Conservation (phyloP, 2,888 invertebrate genomes). For the Drosophila nigritarsus region DNA sequence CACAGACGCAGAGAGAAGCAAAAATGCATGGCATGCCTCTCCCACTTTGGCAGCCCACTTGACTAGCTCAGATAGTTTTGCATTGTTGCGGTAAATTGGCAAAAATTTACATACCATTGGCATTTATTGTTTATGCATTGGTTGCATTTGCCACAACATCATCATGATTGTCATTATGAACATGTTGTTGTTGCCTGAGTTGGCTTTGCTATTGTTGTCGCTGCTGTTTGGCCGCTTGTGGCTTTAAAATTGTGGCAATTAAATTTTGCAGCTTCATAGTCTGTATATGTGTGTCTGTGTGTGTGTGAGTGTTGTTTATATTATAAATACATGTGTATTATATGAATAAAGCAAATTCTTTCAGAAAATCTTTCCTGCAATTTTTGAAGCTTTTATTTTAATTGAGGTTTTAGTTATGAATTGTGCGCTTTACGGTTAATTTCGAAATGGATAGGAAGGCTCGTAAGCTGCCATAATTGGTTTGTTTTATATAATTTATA, state of each 20-base stretch:
- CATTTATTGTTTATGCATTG: conserved; percentile 77
- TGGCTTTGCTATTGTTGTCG: conserved; percentile 14
- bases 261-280: conserved; percentile 35
- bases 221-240: conserved; percentile 37
- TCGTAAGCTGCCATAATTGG: conserved; percentile 54
- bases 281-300: background rate
- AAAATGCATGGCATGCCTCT: background rate
- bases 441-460: conserved; percentile 51
- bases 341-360: conserved; percentile 26
- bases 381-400: conserved; percentile 54
- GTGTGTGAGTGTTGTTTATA: conserved; percentile 13
- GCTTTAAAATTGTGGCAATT: conserved; percentile 72
- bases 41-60: conserved; percentile 21
- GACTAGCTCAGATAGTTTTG: conserved; percentile 67
- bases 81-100: conserved; percentile 80
- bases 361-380: conserved; percentile 24
- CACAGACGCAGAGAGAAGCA: background rate
- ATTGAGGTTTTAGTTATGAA: conserved; percentile 66
- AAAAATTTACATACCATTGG: conserved; percentile 77
- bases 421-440: conserved; percentile 59
- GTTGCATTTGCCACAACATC: conserved; percentile 50
- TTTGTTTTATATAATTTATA: conserved; percentile 38
- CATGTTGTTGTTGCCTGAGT: conserved; percentile 18
- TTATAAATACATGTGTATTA: conserved; percentile 1
- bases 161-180: conserved; percentile 13